Evolutionary conservation across 2,888 invertebrate species (phyloP).

Genomic region (Phrixothrix hirtus): DNA sequence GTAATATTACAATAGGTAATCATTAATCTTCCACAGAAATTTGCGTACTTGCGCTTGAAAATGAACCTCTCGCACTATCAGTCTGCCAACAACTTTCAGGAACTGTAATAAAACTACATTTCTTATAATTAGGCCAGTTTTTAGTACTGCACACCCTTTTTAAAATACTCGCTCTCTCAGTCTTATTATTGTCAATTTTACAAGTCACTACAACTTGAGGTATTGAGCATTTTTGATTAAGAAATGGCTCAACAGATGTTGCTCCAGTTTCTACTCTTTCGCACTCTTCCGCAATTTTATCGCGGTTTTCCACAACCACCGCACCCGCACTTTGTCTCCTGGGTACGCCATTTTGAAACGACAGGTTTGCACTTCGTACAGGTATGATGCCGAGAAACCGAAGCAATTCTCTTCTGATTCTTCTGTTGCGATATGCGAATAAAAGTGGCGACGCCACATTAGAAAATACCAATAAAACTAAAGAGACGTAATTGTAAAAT

Average conservation of each 20-base stretch:
- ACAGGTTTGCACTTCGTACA: constrained; percentile 37
- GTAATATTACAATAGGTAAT: not conserved
- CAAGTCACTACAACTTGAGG: constrained; percentile 51
- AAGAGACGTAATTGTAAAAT: constrained; percentile 58
- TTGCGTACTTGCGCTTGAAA: constrained; percentile 55
- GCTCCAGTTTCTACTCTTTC: constrained; percentile 11
- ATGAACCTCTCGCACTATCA: constrained; percentile 51
- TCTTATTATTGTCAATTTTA: constrained; percentile 39
- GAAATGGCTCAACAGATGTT: constrained; percentile 31
- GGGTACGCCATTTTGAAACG: not conserved
- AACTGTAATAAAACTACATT: constrained; percentile 52
- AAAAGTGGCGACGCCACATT: constrained; percentile 72
- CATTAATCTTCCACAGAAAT: constrained; percentile 46
- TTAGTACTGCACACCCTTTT: constrained; percentile 51
- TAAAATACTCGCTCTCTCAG: constrained; percentile 51
- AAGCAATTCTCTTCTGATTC: constrained; percentile 64
- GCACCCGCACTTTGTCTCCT: not conserved
- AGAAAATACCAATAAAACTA: constrained; percentile 65
- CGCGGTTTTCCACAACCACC: constrained; percentile 2
- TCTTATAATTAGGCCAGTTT: constrained; percentile 48
- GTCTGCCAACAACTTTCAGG: constrained; percentile 51
- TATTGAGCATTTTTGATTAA: constrained; percentile 32
- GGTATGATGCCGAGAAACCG: constrained; percentile 59
- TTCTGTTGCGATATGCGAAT: constrained; percentile 74
- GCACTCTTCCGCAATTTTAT: constrained; percentile 19